Conservation (phyloP, 2,113 vertebrate genomes). For the Aphelocoma coerulescens region DNA sequence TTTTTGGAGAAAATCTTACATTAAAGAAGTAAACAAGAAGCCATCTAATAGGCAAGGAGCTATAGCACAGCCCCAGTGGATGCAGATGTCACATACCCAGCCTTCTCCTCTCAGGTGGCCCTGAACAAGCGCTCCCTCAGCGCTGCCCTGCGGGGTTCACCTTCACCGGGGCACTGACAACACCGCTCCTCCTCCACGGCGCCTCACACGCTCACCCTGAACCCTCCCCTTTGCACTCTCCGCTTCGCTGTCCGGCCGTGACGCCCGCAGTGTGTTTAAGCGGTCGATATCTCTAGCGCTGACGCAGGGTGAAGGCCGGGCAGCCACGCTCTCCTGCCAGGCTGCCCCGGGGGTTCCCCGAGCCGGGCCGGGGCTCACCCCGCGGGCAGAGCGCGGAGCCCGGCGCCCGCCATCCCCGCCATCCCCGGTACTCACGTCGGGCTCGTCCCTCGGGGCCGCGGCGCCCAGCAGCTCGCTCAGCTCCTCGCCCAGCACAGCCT, state of each 20-base stretch:
- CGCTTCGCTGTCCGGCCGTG: neutral
- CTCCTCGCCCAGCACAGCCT: slow-evolving; percentile 86
- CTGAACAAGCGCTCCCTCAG: accelerated
- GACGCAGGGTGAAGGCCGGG: neutral
- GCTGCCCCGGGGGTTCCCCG: neutral
- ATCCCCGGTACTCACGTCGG: slow-evolving; percentile 74
- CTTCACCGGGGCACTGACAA: neutral
- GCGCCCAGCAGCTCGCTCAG: slow-evolving; percentile 78
- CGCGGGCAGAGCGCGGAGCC: no score
- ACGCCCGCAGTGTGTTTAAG: neutral
- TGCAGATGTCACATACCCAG: accelerated
- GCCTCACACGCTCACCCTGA: no score
- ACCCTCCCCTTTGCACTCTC: accelerated
- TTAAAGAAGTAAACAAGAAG: neutral
- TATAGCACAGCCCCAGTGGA: accelerated
- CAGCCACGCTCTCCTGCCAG: neutral
- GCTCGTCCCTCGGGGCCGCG: slow-evolving; percentile 67
- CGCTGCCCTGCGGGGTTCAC: accelerated
- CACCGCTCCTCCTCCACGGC: neutral
- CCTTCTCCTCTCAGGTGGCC: accelerated
- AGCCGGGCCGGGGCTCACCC: neutral
- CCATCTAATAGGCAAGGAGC: accelerated
- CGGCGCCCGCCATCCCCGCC: neutral
- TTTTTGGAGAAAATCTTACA: neutral
- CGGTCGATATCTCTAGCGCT: neutral